Conservation (phyloP, 1,140 invertebrate genomes). For the Vanessa tameamea region DNA sequence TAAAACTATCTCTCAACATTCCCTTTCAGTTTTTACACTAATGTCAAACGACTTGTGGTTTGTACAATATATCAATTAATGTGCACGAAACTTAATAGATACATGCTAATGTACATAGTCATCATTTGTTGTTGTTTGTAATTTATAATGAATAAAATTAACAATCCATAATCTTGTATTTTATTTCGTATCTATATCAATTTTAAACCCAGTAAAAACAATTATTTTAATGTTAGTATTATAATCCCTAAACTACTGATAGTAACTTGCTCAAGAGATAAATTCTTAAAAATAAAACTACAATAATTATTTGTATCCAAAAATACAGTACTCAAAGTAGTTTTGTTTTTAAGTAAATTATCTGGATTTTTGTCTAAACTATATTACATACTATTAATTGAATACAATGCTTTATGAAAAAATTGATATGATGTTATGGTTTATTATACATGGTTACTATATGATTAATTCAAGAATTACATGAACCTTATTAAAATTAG, state of each 20-base stretch:
- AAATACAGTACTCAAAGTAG: background rate
- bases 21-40: constrained; percentile 45
- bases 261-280: background rate
- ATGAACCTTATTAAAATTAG: constrained; percentile 2
- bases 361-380: background rate
- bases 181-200: background rate
- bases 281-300: background rate
- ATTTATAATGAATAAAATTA: constrained; percentile 15
- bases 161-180: background rate
- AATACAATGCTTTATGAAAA: constrained; percentile 4
- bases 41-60: constrained; percentile 30
- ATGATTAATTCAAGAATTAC: background rate
- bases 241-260: background rate
- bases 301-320: background rate
- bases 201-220: background rate
- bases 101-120: constrained; percentile 4
- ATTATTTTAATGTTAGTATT: background rate
- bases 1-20: constrained; percentile 52
- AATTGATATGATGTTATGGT: constrained; percentile 8
- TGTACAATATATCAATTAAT: constrained; percentile 18
- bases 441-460: constrained; percentile 6
- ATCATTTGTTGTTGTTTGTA: constrained; percentile 6
- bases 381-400: constrained; percentile 5
- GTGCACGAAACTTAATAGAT: constrained; percentile 1
- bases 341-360: background rate